Evolutionary conservation across 2,113 vertebrate species (phyloP).

Genomic region (Paraplagusia blochii): DNA sequence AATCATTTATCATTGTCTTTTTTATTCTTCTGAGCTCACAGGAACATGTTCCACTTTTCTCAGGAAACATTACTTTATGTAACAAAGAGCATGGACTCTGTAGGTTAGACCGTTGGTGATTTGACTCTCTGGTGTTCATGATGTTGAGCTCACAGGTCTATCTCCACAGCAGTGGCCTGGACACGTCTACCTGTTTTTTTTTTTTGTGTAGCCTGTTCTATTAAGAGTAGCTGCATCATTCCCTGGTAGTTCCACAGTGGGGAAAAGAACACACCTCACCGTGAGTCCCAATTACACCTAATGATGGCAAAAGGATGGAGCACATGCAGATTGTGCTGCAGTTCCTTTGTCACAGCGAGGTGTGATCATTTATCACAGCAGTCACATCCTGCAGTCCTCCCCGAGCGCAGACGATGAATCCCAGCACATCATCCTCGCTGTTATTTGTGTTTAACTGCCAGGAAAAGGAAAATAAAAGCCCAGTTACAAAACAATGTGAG

Average conservation of each 20-base stretch:
- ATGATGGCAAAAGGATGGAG: constrained; percentile 73
- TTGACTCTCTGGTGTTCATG: constrained; percentile 41
- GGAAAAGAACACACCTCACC: constrained; percentile 56
- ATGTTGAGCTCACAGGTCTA: constrained; percentile 29
- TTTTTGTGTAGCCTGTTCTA: constrained; percentile 40
- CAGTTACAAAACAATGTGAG: constrained; percentile 55
- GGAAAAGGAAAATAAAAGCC: constrained; percentile 68
- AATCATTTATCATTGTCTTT: neutral
- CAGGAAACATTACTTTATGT: constrained; percentile 45
- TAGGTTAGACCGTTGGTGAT: constrained; percentile 19
- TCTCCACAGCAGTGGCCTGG: constrained; percentile 40
- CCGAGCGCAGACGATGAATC: constrained; percentile 60
- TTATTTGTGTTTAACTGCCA: constrained; percentile 72
- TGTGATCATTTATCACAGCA: constrained; percentile 72
- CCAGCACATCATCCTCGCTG: constrained; percentile 61
- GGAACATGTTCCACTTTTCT: constrained; percentile 30
- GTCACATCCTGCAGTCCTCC: constrained; percentile 69
- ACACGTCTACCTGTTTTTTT: constrained; percentile 29
- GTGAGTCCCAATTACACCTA: constrained; percentile 77
- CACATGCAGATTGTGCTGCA: constrained; percentile 71
- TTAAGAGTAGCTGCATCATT: constrained; percentile 53
- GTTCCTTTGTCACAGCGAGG: constrained; percentile 69
- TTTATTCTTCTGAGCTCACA: constrained; percentile 19
- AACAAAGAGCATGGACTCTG: constrained; percentile 28
- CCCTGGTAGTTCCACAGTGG: constrained; percentile 29